Conservation (phyloP, 2,113 vertebrate species). For the Pterocles gutturalis region DNA sequence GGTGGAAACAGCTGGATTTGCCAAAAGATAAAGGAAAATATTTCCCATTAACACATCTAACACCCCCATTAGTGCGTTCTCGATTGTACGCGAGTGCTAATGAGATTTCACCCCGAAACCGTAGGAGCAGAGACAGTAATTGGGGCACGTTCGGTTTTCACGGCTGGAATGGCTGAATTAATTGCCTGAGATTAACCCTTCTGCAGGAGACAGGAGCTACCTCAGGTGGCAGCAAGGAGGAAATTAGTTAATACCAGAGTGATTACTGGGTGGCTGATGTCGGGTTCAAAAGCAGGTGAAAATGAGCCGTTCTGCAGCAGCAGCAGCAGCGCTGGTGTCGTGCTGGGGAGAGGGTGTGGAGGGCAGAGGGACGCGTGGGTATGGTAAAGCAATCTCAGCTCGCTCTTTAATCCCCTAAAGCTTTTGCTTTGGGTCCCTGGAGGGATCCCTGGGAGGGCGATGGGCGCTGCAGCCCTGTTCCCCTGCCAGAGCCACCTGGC, state of each 20-base stretch:
- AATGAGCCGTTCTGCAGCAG: neutral
- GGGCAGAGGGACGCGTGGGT: neutral
- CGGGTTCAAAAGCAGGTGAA: neutral
- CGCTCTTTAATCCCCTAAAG: accelerated
- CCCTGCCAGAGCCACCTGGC: accelerated
- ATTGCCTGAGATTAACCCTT: conserved; percentile 8
- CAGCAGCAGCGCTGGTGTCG: accelerated
- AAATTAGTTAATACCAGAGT: neutral
- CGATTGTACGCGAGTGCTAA: neutral
- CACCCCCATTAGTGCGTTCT: neutral
- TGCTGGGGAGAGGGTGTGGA: neutral
- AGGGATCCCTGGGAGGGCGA: accelerated
- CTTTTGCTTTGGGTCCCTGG: neutral
- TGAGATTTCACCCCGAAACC: conserved; percentile 14
- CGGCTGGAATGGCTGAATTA: neutral
- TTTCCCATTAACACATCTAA: conserved; percentile 51
- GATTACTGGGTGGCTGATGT: neutral
- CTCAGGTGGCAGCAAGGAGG: neutral
- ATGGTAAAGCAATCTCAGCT: neutral
- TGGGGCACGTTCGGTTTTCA: neutral
- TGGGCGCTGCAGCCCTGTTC: neutral
- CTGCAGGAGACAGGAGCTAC: neutral
- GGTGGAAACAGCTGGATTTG: conserved; percentile 4
- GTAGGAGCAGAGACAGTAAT: neutral
- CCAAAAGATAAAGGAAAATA: neutral